phyloP scores from a whole-genome alignment of 2,797 vertebrate genomes.

The Labroides dimidiatus region DNA sequence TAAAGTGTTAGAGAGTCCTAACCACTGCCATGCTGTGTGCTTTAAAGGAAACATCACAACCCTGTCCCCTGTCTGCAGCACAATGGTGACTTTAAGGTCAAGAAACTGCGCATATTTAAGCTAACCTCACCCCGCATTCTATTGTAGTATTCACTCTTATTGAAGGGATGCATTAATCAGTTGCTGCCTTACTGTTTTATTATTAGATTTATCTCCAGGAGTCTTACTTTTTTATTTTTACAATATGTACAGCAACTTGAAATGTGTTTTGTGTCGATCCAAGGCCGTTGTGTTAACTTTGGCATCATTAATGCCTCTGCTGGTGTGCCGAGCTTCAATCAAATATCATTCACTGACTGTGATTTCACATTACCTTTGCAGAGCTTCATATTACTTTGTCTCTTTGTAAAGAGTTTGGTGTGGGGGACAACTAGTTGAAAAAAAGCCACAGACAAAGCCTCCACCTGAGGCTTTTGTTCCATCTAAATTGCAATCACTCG shows the following conservation, averaged over 20 bases:
- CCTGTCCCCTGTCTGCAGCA: background rate
- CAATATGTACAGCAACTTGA: background rate
- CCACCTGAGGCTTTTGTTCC: background rate
- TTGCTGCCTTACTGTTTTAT: no score
- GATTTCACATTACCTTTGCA: background rate
- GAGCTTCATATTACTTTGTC: background rate
- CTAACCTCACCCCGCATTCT: no score
- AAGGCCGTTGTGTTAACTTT: background rate
- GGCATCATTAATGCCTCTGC: background rate
- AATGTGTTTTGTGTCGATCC: background rate
- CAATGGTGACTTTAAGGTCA: background rate
- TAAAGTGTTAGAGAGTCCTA: constrained; percentile 19
- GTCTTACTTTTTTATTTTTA: background rate
- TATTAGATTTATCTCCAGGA: background rate
- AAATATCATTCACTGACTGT: background rate
- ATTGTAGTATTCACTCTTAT: no score
- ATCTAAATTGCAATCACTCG: background rate
- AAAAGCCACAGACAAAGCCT: constrained; percentile 8
- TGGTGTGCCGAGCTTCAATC: background rate
- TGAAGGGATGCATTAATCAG: no score
- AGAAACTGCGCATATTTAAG: no score
- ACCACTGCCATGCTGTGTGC: constrained; percentile 3
- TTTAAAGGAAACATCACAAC: constrained; percentile 1
- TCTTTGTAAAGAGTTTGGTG: background rate
- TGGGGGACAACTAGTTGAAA: background rate